Conservation (phyloP, 1,140 invertebrate species). For the Vollenhovia emeryi region DNA sequence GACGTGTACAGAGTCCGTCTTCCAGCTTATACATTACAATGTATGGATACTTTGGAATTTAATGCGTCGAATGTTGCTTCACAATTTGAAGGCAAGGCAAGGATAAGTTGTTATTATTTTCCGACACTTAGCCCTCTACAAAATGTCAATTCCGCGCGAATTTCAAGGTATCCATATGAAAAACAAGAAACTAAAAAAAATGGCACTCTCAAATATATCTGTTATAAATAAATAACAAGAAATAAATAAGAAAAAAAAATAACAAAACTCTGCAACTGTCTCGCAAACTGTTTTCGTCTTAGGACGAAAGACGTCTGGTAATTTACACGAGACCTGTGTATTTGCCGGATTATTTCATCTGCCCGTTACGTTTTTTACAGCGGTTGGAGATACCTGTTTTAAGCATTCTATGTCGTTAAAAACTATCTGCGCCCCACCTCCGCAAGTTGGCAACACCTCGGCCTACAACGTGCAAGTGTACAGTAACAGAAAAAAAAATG, state of each 20-base stretch:
- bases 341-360: conserved; percentile 3
- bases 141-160: background rate
- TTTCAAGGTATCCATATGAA: conserved; percentile 9
- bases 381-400: conserved; percentile 92
- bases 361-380: conserved; percentile 74
- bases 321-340: background rate
- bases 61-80: background rate
- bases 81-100: background rate
- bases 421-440: conserved; percentile 97
- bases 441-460: conserved; percentile 95
- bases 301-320: background rate
- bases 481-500: background rate
- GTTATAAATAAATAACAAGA: conserved; percentile 20
- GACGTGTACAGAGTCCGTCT: conserved; percentile 16
- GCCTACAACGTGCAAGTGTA: conserved; percentile 85
- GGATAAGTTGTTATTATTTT: conserved; percentile 18
- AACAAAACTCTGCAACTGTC: background rate
- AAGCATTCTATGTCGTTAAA: conserved; percentile 98
- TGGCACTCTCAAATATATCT: conserved; percentile 14
- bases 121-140: background rate
- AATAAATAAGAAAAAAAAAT: background rate
- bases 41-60: conserved; percentile 14
- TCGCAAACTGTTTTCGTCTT: background rate
- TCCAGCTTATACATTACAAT: background rate
- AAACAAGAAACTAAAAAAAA: background rate